Conservation (phyloP, 2,888 invertebrate species). For the Xylocampa areola region DNA sequence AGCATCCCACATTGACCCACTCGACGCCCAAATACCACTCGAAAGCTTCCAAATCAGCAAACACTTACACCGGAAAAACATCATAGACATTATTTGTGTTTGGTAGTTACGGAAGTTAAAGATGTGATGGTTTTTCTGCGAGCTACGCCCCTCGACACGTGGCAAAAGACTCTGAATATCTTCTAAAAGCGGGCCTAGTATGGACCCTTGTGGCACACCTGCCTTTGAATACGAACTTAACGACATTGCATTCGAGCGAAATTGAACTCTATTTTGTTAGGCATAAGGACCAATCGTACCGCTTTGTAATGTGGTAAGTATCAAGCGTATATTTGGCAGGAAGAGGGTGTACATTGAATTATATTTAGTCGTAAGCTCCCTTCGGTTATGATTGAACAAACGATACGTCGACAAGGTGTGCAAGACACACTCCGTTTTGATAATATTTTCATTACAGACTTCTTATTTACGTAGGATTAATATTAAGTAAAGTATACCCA, state of each 20-base stretch:
- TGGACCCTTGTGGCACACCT: constrained; percentile 86
- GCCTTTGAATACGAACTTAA: constrained; percentile 68
- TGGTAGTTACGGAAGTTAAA: constrained; percentile 85
- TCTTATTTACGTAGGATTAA: constrained; percentile 54
- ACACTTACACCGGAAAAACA: constrained; percentile 87
- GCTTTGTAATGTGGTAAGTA: constrained; percentile 66
- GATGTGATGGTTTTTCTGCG: constrained; percentile 85
- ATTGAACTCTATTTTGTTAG: constrained; percentile 62
- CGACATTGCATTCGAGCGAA: constrained; percentile 44
- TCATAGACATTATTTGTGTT: constrained; percentile 87
- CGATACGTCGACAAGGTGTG: constrained; percentile 87
- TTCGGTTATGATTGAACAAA: constrained; percentile 84
- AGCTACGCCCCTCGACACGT: constrained; percentile 84
- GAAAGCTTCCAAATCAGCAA: constrained; percentile 78
- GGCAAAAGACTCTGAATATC: constrained; percentile 84
- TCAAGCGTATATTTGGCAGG: constrained; percentile 86
- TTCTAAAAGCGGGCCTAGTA: constrained; percentile 83
- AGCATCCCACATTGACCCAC: constrained; percentile 63
- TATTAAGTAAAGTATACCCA: constrained; percentile 27
- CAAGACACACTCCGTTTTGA: constrained; percentile 71
- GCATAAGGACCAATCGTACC: constrained; percentile 57
- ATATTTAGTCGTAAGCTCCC: constrained; percentile 88
- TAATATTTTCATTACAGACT: constrained; percentile 66
- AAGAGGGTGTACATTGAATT: constrained; percentile 89
- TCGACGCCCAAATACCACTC: constrained; percentile 79